A percentile compares a stretch with the other conserved stretches of the same genome.
Evolutionary conservation across 2,797 vertebrate species (phyloP).

Genomic region (Spondyliosoma cantharus): DNA sequence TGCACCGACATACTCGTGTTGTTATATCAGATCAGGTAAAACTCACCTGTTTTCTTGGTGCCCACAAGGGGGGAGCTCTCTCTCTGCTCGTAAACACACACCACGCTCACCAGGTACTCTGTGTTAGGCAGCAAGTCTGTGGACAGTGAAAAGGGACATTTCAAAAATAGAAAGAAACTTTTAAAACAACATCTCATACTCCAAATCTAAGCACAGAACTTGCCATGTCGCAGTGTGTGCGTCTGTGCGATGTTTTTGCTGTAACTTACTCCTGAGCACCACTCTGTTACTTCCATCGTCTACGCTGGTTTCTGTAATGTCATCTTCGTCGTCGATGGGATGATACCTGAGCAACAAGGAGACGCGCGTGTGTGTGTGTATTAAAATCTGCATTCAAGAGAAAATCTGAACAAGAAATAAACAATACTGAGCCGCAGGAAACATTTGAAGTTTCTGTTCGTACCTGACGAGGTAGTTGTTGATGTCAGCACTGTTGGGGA

Average conservation of each 20-base stretch:
- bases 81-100: constrained; percentile 92
- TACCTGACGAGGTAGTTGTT: constrained; percentile 89
- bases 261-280: constrained; percentile 88
- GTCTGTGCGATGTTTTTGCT: neutral
- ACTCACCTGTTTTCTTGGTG: constrained; percentile 90
- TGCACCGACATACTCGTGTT: neutral
- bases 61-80: constrained; percentile 90
- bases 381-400: neutral
- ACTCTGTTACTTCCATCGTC: constrained; percentile 83
- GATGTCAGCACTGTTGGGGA: constrained; percentile 87
- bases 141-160: neutral
- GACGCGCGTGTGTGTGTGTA: neutral
- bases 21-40: neutral
- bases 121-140: constrained; percentile 94
- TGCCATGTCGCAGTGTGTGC: neutral
- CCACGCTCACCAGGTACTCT: constrained; percentile 92
- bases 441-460: neutral
- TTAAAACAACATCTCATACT: too few relatives aligned
- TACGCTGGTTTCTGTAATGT: constrained; percentile 87
- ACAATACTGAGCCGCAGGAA: neutral
- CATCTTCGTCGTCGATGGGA: constrained; percentile 91
- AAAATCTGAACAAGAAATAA: neutral
- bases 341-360: constrained; percentile 85
- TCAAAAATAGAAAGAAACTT: too few relatives aligned
- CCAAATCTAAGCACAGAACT: too few relatives aligned